These are phyloP conservation scores for Beroe ovata DNA, from an alignment of 37 sponge, comb jelly and placozoan genomes.

Conservation along the genomic window DNA sequence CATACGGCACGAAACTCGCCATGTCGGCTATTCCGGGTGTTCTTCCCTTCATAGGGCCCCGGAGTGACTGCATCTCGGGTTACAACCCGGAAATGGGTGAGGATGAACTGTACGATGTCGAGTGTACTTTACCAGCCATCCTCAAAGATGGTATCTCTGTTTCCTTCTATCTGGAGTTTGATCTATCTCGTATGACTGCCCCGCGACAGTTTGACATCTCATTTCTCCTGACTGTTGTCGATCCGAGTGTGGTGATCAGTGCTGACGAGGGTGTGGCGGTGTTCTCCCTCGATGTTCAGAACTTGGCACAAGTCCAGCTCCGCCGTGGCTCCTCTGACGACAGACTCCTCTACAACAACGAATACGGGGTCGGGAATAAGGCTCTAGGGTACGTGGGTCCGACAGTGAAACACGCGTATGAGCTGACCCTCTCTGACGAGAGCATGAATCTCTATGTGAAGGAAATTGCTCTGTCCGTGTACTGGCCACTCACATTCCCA, in stretches of 20 bases:
- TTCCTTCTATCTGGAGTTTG: not conserved
- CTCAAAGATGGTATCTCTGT: not conserved
- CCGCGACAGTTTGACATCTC: not conserved
- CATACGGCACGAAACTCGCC: conserved; percentile 14
- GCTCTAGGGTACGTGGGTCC: conserved; percentile 32
- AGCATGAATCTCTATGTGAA: not conserved
- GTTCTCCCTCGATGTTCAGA: not conserved
- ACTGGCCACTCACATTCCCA: conserved; percentile 19
- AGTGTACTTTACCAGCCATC: not conserved
- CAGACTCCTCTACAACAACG: conserved; percentile 16
- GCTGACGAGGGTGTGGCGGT: not conserved
- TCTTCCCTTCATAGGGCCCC: conserved; percentile 18
- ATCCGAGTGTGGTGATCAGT: not conserved
- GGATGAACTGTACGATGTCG: not conserved
- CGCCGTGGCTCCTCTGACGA: not conserved
- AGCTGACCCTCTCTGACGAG: conserved; percentile 5
- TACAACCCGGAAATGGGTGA: not conserved
- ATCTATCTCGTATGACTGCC: not conserved
- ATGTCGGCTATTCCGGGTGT: not conserved
- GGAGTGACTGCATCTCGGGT: not conserved
- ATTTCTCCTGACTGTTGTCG: not conserved
- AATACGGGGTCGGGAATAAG: conserved; percentile 28
- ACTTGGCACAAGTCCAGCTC: not conserved
- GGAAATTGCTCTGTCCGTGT: not conserved
- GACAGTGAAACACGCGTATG: not conserved